A percentile compares a stretch with the other conserved stretches of the same genome.
These are phyloP conservation scores for Didymodactylos carnosus DNA, from an alignment of 2,888 invertebrate genomes.

Conservation along the genomic window DNA sequence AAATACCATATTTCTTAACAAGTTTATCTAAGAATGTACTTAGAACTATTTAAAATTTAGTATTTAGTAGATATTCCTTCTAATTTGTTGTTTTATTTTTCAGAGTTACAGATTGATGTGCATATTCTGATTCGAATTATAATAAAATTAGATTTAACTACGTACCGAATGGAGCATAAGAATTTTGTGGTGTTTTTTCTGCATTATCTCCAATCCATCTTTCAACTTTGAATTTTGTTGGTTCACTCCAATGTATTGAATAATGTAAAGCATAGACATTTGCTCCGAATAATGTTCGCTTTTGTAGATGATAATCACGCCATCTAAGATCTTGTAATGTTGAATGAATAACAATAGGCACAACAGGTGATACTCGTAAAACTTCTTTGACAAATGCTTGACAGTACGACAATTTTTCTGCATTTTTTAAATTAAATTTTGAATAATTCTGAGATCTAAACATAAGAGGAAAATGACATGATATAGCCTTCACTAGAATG, in stretches of 20 bases:
- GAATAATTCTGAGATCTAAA: neutral
- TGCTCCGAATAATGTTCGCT: neutral
- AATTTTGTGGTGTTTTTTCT: neutral
- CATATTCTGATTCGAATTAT: no score
- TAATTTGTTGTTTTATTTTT: no score
- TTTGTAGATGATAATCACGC: neutral
- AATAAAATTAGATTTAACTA: no score
- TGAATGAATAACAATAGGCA: neutral
- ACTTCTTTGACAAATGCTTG: neutral
- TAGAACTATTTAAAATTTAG: no score
- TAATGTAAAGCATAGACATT: neutral
- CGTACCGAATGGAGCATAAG: neutral
- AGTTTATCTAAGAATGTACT: no score
- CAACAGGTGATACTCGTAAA: neutral
- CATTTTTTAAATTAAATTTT: neutral
- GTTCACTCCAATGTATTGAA: neutral
- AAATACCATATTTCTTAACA: no score
- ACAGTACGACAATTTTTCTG: neutral
- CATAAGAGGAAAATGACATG: neutral
- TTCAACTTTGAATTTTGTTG: neutral
- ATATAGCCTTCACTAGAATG: no score
- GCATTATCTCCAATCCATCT: neutral
- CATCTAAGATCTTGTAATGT: neutral
- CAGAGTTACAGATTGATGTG: no score
- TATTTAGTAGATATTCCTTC: no score